Evolutionary conservation across 53 echinoderm and acorn worm species (phyloP), one percentile per base, ranked within the genome.

Genomic region (Holothuria leucospilota): DNA sequence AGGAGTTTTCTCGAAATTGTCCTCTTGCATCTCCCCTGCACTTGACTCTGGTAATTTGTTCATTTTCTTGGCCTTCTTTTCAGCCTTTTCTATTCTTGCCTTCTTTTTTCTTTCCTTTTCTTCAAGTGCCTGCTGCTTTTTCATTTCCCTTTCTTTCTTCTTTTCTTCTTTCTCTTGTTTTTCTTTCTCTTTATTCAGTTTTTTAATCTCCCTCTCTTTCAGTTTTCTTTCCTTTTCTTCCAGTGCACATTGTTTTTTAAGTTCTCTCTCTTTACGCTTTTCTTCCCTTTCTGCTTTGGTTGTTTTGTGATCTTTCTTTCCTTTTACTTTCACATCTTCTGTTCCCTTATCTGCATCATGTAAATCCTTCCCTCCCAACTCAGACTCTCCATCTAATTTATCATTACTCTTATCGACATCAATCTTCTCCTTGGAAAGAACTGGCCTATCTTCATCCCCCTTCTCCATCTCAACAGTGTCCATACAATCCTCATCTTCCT

Each of bases 31-130:
- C 4, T 16, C 40, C 20, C 34, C 34, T 34, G 34, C 56, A 56
- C 18, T 56, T 18, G 56, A 15, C 11, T 29, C 26, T 80, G 61
- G 81, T 24, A 49, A 73, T 24, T 84, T 69, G 28, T 68, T 70
- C 61, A 49, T 62, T 72, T 88, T 88, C 71, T 82, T 87, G 18
- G 15, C 81, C 52, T 78, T 71, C 8, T 58, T 59, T 82, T 60
- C 69, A 60, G 59, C 41, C 63, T 26, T 59, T 23, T 59, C 62
- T 8, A 38, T 41, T 23, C 39, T 39, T 18, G 28, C 69, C 12
- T 38, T 41, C 67, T 7, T 61, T 30, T 52, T 71, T 20, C 56
- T 69, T 8, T 53, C 29, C 10, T 52, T 85, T 24, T 67, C 58
- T 23, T 85, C 69, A 29, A 52, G 68, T 25, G 39, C 38, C 15